Evolutionary conservation across 30 jellyfish, hydroid and myxozoan genomes (phyloP).

Genomic region (Chrysaora quinquecirrha): DNA sequence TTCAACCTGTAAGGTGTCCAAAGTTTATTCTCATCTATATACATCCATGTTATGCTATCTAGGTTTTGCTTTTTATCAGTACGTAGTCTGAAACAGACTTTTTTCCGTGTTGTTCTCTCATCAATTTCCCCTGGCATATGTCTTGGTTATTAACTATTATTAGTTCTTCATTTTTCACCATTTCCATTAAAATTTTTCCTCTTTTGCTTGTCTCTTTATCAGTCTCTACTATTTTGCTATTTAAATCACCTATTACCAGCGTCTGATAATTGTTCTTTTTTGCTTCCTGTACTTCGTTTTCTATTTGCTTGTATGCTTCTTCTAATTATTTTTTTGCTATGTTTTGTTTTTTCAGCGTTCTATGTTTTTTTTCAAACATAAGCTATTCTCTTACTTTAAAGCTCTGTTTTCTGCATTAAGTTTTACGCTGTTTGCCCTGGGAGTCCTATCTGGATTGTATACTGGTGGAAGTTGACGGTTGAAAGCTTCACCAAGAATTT

Average conservation of each 20-base stretch:
- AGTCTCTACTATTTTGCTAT: background rate
- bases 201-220: background rate
- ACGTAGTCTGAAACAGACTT: background rate
- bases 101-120: background rate
- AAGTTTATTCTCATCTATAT: background rate
- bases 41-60: background rate
- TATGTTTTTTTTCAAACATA: too few species aligned
- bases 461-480: too few species aligned
- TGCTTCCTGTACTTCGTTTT: background rate
- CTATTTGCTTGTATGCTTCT: background rate
- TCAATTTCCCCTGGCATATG: background rate
- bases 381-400: too few species aligned
- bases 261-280: background rate
- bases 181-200: background rate
- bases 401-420: too few species aligned
- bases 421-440: too few species aligned
- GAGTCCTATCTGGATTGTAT: too few species aligned
- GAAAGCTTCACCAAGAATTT: too few species aligned
- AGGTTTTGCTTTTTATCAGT: background rate
- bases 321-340: background rate
- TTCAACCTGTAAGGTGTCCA: background rate
- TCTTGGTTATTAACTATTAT: too few species aligned
- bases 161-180: background rate
- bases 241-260: background rate
- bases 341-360: too few species aligned